Conservation (phyloP, 2,797 vertebrate species). For the Anabacerthia variegaticeps region DNA sequence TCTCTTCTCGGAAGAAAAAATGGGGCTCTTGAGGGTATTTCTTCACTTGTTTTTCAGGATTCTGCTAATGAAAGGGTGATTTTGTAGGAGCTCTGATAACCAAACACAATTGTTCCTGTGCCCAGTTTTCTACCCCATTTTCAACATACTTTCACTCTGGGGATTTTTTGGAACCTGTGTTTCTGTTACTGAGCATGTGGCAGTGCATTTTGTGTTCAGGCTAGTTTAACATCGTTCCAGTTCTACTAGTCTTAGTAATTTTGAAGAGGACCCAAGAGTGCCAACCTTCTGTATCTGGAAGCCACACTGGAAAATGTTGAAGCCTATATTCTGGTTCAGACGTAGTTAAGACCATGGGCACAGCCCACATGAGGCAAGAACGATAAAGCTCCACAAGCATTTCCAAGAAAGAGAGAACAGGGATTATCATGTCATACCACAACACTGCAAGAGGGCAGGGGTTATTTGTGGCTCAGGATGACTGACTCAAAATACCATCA, state of each 20-base stretch:
- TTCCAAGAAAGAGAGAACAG: background rate
- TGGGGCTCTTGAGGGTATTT: background rate
- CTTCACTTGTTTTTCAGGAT: background rate
- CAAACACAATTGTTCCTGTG: background rate
- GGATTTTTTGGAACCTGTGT: background rate
- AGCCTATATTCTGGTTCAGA: background rate
- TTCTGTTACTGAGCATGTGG: background rate
- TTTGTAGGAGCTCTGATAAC: background rate
- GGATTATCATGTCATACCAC: background rate
- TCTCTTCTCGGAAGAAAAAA: background rate
- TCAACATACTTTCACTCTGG: background rate
- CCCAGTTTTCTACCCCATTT: background rate
- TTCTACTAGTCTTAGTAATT: background rate
- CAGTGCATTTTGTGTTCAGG: background rate
- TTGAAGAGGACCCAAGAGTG: background rate
- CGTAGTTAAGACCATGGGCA: background rate
- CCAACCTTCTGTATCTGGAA: background rate
- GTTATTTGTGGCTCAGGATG: background rate
- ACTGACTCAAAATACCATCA: background rate
- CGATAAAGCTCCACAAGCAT: background rate
- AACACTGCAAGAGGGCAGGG: background rate
- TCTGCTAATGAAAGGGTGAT: background rate
- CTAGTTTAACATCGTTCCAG: background rate
- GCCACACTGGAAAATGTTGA: background rate
- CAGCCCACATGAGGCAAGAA: background rate